phyloP scores from a whole-genome alignment of 2,113 vertebrate species.

The Ceyx melanurus region DNA sequence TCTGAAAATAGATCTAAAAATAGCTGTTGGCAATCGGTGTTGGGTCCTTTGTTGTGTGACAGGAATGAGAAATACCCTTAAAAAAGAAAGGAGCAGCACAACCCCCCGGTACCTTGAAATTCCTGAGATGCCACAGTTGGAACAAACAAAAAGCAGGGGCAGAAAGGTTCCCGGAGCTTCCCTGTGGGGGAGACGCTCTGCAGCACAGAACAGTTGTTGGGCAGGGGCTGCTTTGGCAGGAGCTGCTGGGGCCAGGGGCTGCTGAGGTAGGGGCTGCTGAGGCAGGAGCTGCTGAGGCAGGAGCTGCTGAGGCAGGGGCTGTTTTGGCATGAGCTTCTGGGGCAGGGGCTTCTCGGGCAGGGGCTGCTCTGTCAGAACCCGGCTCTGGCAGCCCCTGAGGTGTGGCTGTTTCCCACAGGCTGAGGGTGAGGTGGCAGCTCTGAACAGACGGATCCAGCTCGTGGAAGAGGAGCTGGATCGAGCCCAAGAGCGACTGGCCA shows the following conservation, averaged over 20 bases:
- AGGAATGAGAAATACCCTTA: constrained; percentile 1
- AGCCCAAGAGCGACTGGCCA: constrained; percentile 91
- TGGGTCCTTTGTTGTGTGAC: not conserved
- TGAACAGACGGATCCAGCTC: constrained; percentile 96
- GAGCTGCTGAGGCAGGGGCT: too few species aligned
- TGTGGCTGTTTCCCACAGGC: constrained; percentile 72
- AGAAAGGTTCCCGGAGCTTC: not conserved
- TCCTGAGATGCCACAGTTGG: constrained; percentile 38
- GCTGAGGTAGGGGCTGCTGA: too few species aligned
- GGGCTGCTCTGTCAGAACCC: too few species aligned
- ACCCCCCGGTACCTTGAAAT: constrained; percentile 24
- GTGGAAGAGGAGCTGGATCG: constrained; percentile 97
- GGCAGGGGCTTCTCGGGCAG: too few species aligned
- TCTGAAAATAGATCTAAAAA: not conserved
- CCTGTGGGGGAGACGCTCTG: not conserved
- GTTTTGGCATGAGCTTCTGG: too few species aligned
- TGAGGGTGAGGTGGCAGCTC: constrained; percentile 90
- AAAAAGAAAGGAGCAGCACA: not conserved
- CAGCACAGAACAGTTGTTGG: too few species aligned
- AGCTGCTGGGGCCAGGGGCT: too few species aligned
- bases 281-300: too few species aligned
- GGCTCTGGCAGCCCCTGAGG: not conserved
- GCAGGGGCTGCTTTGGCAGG: too few species aligned
- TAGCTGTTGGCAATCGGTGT: accelerated
- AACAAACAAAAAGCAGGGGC: not conserved